Evolutionary conservation across 2,888 invertebrate genomes (phyloP).

Genomic region (Shargacucullia verbasci): DNA sequence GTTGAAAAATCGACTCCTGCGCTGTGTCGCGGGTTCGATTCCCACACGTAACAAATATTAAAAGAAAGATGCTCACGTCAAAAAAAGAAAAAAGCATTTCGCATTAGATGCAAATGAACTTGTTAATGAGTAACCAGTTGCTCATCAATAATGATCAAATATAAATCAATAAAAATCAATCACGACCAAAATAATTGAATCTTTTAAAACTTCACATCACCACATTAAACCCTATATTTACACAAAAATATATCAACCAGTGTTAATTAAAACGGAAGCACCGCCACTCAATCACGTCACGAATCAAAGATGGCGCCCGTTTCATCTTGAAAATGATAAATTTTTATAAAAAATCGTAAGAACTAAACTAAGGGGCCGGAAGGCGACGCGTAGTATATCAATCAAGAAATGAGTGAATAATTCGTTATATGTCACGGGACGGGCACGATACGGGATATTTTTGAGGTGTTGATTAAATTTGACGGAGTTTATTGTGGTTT

Average conservation of each 20-base stretch:
- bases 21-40: too few species aligned
- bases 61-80: too few species aligned
- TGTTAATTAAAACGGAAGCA: constrained; percentile 75
- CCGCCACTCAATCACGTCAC: constrained; percentile 78
- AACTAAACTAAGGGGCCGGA: constrained; percentile 75
- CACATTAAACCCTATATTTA: constrained; percentile 37
- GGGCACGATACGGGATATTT: constrained; percentile 51
- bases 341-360: constrained; percentile 67
- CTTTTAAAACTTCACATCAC: constrained; percentile 14
- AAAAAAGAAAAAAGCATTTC: too few species aligned
- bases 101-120: too few species aligned
- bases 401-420: constrained; percentile 64
- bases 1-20: too few species aligned
- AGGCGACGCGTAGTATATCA: constrained; percentile 70
- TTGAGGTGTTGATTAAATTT: constrained; percentile 35
- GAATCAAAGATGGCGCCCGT: constrained; percentile 78
- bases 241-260: constrained; percentile 60
- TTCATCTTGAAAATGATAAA: constrained; percentile 81
- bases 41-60: too few species aligned
- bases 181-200: constrained; percentile 29
- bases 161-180: constrained; percentile 35
- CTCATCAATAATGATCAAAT: neutral
- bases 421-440: constrained; percentile 43
- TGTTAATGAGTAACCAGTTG: too few species aligned
- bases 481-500: constrained; percentile 27